Evolutionary conservation across 2,888 invertebrate genomes (phyloP).

Genomic region (Chaitophorus viminalis): DNA sequence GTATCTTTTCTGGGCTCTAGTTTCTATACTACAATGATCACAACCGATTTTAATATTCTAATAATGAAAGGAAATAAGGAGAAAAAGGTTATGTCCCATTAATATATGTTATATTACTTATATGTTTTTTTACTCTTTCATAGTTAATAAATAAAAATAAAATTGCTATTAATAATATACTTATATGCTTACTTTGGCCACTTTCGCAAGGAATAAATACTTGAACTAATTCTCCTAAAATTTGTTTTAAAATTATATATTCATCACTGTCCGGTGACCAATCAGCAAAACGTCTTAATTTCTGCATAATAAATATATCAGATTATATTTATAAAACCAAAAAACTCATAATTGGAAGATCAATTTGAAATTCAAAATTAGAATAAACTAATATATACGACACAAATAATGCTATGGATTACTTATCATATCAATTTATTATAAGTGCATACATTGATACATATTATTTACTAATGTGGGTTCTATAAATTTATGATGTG

Average conservation of each 20-base stretch:
- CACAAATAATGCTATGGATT: too few species aligned
- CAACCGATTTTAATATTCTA: too few species aligned
- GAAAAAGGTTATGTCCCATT: too few species aligned
- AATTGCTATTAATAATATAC: neutral
- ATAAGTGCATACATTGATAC: too few species aligned
- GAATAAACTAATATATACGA: neutral
- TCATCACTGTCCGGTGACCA: conserved; percentile 80
- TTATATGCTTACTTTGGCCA: conserved; percentile 54
- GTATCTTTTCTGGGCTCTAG: too few species aligned
- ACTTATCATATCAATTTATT: too few species aligned
- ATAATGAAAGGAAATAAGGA: too few species aligned
- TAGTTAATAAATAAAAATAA: neutral
- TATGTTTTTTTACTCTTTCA: neutral
- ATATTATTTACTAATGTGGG: too few species aligned
- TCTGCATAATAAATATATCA: conserved; percentile 66
- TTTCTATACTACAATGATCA: too few species aligned
- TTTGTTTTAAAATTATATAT: conserved; percentile 77
- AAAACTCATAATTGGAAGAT: neutral
- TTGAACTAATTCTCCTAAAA: conserved; percentile 77
- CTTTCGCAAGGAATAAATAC: conserved; percentile 71
- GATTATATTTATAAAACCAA: conserved; percentile 6
- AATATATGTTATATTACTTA: neutral
- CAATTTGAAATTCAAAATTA: neutral
- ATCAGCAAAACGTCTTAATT: conserved; percentile 79
- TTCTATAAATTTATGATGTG: too few species aligned